A percentile compares a stretch with the other conserved stretches of the same genome.
Evolutionary conservation across 2,113 vertebrate genomes (phyloP).

Genomic region (Sakesphorus luctuosus): DNA sequence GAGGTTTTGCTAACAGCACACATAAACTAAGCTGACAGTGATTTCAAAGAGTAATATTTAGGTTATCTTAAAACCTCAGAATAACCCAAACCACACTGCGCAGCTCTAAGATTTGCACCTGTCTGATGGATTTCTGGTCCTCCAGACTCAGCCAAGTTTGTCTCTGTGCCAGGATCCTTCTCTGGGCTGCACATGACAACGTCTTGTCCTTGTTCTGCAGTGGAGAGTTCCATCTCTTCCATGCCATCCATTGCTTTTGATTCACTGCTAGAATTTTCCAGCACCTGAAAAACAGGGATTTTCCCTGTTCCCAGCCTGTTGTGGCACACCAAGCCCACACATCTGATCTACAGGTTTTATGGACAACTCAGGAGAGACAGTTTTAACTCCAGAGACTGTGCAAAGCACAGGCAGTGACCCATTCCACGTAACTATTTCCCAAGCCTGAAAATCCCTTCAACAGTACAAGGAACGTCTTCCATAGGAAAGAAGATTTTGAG

Average conservation of each 20-base stretch:
- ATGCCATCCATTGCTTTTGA: neutral
- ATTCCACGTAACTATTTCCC: neutral
- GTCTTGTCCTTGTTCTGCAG: constrained; percentile 19
- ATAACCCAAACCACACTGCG: neutral
- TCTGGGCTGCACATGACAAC: constrained; percentile 26
- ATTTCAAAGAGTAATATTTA: neutral
- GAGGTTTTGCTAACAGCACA: neutral
- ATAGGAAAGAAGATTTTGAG: neutral
- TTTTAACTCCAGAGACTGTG: neutral
- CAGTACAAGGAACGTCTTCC: neutral
- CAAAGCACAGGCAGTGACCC: neutral
- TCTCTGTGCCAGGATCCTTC: neutral
- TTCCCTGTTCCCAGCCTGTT: neutral
- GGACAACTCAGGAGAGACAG: neutral
- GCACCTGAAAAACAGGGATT: constrained; percentile 5
- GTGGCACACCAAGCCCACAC: neutral
- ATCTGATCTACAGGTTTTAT: neutral
- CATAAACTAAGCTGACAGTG: neutral
- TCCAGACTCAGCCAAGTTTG: neutral
- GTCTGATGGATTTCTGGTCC: neutral
- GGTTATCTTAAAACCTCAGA: neutral
- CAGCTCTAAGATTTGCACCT: neutral
- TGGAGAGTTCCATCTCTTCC: constrained; percentile 28
- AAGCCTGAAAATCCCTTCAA: neutral
- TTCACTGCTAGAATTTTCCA: neutral